Evolutionary conservation across 1,140 invertebrate species (phyloP).

Genomic region (Orchestia grillus): DNA sequence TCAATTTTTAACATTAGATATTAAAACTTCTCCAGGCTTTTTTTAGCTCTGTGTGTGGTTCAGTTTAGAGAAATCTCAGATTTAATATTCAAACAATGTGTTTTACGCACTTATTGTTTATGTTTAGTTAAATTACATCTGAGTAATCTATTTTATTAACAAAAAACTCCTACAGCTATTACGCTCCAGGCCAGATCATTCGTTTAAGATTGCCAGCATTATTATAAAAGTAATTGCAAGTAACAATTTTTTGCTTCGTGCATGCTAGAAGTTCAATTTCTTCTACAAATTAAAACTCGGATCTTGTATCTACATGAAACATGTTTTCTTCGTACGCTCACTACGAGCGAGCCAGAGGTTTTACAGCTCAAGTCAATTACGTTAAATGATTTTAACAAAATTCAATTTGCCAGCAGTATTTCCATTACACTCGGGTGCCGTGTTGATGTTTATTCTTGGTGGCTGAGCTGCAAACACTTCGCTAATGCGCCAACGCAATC

Average conservation of each 20-base stretch:
- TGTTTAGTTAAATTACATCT: neutral
- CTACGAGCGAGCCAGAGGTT: neutral
- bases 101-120: neutral
- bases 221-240: neutral
- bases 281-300: too few relatives aligned
- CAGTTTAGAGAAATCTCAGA: neutral
- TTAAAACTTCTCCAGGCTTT: too few relatives aligned
- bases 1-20: neutral
- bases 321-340: neutral
- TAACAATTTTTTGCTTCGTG: neutral
- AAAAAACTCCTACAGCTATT: neutral
- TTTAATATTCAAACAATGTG: neutral
- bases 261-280: too few relatives aligned
- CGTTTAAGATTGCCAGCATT: neutral
- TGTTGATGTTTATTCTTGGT: neutral
- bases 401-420: neutral
- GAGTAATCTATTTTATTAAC: neutral
- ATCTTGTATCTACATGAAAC: neutral
- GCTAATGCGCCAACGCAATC: neutral
- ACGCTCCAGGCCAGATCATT: neutral
- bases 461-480: neutral
- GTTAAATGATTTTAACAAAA: neutral
- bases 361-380: neutral
- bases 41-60: too few relatives aligned
- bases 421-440: neutral